Conservation (phyloP, 2,797 vertebrate genomes). For the Oryzias sinensis region DNA sequence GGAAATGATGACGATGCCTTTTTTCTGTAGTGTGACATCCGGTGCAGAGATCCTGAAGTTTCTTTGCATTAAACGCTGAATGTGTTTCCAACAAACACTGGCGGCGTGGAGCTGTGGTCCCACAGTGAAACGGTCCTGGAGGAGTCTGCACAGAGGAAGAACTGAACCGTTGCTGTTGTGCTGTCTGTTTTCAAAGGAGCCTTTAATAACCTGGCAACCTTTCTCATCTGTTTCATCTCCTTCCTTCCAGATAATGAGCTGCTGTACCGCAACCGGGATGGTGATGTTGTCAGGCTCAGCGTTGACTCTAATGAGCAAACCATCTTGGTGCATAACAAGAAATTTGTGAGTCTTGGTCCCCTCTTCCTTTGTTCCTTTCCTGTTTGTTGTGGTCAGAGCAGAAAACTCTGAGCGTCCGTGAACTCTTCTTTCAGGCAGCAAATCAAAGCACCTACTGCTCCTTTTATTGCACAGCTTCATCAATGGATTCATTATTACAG, state of each 20-base stretch:
- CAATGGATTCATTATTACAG: slow-evolving; percentile 47
- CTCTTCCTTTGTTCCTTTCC: not conserved
- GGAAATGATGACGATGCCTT: no score
- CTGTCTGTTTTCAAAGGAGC: not conserved
- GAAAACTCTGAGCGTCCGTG: not conserved
- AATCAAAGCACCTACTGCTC: slow-evolving; percentile 40
- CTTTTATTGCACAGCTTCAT: slow-evolving; percentile 35
- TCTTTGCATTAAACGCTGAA: no score
- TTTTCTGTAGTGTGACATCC: no score
- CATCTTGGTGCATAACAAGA: slow-evolving; percentile 91
- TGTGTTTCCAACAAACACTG: no score
- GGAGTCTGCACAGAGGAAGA: not conserved
- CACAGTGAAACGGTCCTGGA: not conserved
- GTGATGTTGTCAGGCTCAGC: slow-evolving; percentile 86
- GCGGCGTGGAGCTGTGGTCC: no score
- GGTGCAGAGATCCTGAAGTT: no score
- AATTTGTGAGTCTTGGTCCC: slow-evolving; percentile 86
- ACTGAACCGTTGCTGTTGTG: not conserved
- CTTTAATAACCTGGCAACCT: slow-evolving; percentile 3
- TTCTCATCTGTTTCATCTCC: slow-evolving; percentile 12
- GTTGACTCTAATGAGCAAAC: slow-evolving; percentile 83
- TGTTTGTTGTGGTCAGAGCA: not conserved
- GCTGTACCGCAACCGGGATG: slow-evolving; percentile 87
- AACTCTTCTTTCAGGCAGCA: slow-evolving; percentile 37
- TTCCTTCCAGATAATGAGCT: slow-evolving; percentile 85